phyloP scores from a whole-genome alignment of 2,888 invertebrate species.

The Caenorhabditis wallacei region DNA sequence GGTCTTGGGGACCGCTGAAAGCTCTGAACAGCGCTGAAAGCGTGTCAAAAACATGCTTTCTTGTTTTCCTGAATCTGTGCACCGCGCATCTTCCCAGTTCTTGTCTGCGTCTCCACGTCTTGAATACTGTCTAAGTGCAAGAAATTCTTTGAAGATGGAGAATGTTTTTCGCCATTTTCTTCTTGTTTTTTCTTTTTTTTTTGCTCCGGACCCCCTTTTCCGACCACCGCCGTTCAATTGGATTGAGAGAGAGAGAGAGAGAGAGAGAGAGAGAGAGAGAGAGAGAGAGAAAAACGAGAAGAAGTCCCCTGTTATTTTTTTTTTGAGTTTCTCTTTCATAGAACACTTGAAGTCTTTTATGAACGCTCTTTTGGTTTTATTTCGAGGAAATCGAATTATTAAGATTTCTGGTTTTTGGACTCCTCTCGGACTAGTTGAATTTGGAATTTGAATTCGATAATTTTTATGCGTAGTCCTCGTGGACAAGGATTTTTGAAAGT shows the following conservation, averaged over 20 bases:
- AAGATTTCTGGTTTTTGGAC: too few species aligned
- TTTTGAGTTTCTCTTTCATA: too few species aligned
- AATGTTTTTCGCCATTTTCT: background rate
- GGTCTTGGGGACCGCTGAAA: too few species aligned
- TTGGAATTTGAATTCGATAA: too few species aligned
- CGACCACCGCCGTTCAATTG: slow-evolving; percentile 50
- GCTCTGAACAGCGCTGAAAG: slow-evolving; percentile 43
- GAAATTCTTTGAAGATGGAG: slow-evolving; percentile 28
- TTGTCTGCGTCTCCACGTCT: slow-evolving; percentile 30
- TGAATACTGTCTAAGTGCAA: slow-evolving; percentile 28
- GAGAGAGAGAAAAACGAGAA: slow-evolving; percentile 1
- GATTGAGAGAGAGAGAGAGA: slow-evolving; percentile 36
- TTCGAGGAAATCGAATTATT: too few species aligned
- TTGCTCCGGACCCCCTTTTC: slow-evolving; percentile 28
- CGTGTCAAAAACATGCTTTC: slow-evolving; percentile 57
- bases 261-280: background rate
- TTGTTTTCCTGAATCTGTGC: slow-evolving; percentile 35
- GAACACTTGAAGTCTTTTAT: too few species aligned
- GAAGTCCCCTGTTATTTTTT: slow-evolving; percentile 27
- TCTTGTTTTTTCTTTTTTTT: slow-evolving; percentile 16
- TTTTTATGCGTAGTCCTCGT: too few species aligned
- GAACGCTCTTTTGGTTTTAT: too few species aligned
- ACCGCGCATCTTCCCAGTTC: slow-evolving; percentile 33
- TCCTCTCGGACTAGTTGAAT: too few species aligned
- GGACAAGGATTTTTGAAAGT: slow-evolving; percentile 12